Percentiles rank a stretch among this genome's conserved stretches.
phyloP scores from a whole-genome alignment of 2,888 invertebrate species.

The Clitarchus hookeri region DNA sequence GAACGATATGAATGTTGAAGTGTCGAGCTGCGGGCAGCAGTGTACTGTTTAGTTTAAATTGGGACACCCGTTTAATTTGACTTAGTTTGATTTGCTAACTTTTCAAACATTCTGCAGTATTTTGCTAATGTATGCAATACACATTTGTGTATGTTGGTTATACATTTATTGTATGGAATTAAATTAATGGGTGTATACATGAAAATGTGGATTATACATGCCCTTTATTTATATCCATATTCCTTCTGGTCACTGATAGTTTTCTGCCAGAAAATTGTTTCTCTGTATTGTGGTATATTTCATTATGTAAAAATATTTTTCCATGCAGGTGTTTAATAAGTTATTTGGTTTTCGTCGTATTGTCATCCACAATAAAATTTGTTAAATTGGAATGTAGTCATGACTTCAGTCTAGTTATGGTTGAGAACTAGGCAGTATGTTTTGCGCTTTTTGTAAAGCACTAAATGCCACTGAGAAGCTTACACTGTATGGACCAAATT shows the following conservation, averaged over 20 bases:
- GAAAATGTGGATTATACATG: background rate
- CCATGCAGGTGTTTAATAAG: background rate
- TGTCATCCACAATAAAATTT: too few relatives aligned
- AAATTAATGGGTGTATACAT: background rate
- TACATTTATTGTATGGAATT: background rate
- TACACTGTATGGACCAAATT: too few relatives aligned
- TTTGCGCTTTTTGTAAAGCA: too few relatives aligned
- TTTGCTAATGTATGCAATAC: too few relatives aligned
- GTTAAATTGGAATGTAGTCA: too few relatives aligned
- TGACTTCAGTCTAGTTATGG: too few relatives aligned
- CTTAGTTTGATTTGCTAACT: background rate
- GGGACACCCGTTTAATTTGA: background rate
- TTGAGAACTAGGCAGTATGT: too few relatives aligned
- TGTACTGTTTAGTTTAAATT: constrained; percentile 3
- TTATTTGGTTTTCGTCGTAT: too few relatives aligned
- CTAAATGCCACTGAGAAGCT: too few relatives aligned
- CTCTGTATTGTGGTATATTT: background rate
- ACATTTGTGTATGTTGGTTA: background rate
- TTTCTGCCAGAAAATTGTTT: too few relatives aligned
- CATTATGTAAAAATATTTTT: background rate
- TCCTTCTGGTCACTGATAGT: too few relatives aligned
- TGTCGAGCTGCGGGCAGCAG: constrained; percentile 17
- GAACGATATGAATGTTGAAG: constrained; percentile 24
- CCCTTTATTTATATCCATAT: background rate
- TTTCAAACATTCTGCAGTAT: background rate